Evolutionary conservation across 2,888 invertebrate genomes (phyloP).

Genomic region (Osmoderma eremita): DNA sequence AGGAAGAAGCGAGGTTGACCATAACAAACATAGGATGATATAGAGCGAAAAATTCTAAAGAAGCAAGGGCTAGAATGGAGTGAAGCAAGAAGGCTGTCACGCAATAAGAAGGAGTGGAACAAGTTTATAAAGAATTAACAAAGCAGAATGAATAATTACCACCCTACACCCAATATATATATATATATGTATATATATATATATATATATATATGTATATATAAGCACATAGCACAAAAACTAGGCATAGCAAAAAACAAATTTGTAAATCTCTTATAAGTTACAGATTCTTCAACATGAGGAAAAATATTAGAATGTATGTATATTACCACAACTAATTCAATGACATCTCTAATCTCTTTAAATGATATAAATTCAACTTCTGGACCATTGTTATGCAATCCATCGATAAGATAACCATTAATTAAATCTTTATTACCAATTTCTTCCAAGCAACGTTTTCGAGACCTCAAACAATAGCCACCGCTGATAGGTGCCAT

Average conservation of each 20-base stretch:
- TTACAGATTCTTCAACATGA: not conserved
- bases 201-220: too few species aligned
- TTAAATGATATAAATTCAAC: slow-evolving; percentile 66
- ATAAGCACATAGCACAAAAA: too few species aligned
- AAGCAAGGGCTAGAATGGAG: too few species aligned
- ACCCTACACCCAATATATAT: too few species aligned
- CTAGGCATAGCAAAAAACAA: not conserved
- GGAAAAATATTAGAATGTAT: not conserved
- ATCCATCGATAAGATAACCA: slow-evolving; percentile 85
- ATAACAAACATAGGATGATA: too few species aligned
- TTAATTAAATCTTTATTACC: slow-evolving; percentile 68
- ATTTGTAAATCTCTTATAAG: not conserved
- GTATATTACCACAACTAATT: slow-evolving; percentile 69
- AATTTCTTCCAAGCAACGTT: slow-evolving; percentile 71
- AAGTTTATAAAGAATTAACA: too few species aligned
- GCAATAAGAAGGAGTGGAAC: too few species aligned
- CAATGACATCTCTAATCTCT: slow-evolving; percentile 70
- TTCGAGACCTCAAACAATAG: slow-evolving; percentile 72
- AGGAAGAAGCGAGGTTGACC: too few species aligned
- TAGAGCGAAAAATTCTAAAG: not conserved
- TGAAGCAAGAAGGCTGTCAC: too few species aligned
- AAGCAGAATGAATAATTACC: too few species aligned
- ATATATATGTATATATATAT: too few species aligned
- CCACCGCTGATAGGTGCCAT: slow-evolving; percentile 83
- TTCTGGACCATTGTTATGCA: slow-evolving; percentile 78